phyloP scores from a whole-genome alignment of 2,888 invertebrate species.

The Machimus rusticus region DNA sequence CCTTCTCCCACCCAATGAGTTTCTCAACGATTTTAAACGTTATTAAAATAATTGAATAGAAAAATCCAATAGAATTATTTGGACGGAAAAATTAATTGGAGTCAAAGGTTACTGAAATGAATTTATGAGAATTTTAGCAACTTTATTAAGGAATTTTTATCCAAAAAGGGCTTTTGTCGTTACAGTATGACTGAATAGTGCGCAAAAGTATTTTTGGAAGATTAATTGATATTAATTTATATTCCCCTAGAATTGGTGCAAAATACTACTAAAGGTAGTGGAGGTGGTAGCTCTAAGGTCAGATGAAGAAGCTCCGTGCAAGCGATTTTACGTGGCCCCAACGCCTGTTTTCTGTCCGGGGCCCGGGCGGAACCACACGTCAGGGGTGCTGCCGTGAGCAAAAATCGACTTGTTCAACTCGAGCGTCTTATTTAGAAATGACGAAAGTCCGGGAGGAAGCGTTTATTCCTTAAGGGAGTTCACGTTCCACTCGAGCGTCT shows the following conservation, averaged over 20 bases:
- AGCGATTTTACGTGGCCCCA: neutral
- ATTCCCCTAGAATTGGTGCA: neutral
- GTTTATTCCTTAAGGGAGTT: neutral
- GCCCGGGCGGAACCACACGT: neutral
- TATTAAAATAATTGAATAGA: no score
- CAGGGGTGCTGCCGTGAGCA: neutral
- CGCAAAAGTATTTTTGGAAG: no score
- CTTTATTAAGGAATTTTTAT: no score
- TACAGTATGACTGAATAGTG: no score
- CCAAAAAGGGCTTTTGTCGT: no score
- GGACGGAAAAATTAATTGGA: no score
- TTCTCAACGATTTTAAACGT: no score
- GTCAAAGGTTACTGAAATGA: no score
- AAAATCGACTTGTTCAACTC: neutral
- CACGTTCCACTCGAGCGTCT: neutral
- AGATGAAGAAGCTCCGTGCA: neutral
- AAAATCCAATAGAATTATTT: no score
- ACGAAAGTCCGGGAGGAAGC: conserved; percentile 4
- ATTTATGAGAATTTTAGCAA: no score
- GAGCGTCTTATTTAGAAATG: conserved; percentile 9
- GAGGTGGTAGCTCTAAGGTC: neutral
- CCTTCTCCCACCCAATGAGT: no score
- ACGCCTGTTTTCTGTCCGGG: neutral
- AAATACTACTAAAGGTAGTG: neutral
- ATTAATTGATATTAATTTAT: no score